These are phyloP conservation scores for Ranitomeya variabilis DNA, from an alignment of 2,113 vertebrate genomes.

Conservation along the genomic window DNA sequence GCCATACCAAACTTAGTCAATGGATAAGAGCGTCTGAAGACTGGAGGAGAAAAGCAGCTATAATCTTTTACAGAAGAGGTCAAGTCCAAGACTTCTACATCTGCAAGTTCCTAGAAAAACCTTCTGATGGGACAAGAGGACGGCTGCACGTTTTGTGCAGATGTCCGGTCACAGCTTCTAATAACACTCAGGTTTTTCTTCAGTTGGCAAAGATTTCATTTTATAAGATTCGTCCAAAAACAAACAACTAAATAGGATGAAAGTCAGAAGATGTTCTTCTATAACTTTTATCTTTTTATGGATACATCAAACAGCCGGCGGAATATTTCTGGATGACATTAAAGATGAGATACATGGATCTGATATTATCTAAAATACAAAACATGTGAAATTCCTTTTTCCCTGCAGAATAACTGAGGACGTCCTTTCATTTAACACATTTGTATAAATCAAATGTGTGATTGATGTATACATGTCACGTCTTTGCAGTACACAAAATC, in stretches of 20 bases:
- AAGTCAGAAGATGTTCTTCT: neutral
- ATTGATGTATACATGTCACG: neutral
- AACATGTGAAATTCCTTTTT: neutral
- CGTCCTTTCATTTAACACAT: neutral
- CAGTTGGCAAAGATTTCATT: slow-evolving; percentile 8
- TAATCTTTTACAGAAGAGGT: too few species aligned
- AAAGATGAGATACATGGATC: neutral
- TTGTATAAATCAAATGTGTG: neutral
- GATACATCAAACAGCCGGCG: slow-evolving; percentile 6
- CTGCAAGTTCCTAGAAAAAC: neutral
- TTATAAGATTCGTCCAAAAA: neutral
- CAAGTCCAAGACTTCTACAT: too few species aligned
- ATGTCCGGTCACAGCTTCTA: neutral
- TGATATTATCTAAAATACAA: neutral
- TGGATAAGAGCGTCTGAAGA: neutral
- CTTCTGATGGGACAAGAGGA: neutral
- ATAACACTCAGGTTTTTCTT: slow-evolving; percentile 23
- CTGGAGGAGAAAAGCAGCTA: neutral
- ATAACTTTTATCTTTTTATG: slow-evolving; percentile 13
- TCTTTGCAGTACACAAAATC: neutral
- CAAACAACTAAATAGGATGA: slow-evolving; percentile 11
- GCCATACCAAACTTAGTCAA: neutral
- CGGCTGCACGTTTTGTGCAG: neutral
- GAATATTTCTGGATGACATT: neutral
- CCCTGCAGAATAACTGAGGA: neutral